Conservation (phyloP, 2,888 invertebrate genomes). For the Agriotes lineatus region DNA sequence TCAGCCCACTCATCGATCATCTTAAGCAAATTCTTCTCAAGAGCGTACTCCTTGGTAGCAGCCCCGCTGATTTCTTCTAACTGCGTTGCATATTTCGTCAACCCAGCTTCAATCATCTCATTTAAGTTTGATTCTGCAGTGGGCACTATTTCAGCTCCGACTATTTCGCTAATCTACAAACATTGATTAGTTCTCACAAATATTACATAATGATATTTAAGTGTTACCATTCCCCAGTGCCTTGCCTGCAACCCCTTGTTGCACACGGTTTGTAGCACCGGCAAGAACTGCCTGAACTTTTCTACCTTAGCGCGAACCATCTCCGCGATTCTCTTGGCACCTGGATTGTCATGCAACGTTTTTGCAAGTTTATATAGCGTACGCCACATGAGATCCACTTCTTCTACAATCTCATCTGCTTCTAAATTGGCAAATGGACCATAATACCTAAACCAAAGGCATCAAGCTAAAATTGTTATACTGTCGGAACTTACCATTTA, state of each 20-base stretch:
- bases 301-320: slow-evolving; percentile 90
- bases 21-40: slow-evolving; percentile 85
- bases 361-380: slow-evolving; percentile 86
- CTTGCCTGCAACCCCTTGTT: slow-evolving; percentile 83
- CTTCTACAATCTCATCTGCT: slow-evolving; percentile 85
- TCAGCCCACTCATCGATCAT: slow-evolving; percentile 90
- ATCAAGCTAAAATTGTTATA: background rate
- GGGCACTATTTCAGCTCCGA: slow-evolving; percentile 78
- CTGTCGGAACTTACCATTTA: slow-evolving; percentile 71
- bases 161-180: slow-evolving; percentile 77
- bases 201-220: no score
- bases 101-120: slow-evolving; percentile 89
- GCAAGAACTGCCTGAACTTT: slow-evolving; percentile 89
- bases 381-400: slow-evolving; percentile 88
- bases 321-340: slow-evolving; percentile 90
- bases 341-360: slow-evolving; percentile 84
- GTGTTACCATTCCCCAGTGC: slow-evolving; percentile 88
- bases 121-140: slow-evolving; percentile 77
- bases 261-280: slow-evolving; percentile 89
- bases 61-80: slow-evolving; percentile 91
- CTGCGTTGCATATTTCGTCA: slow-evolving; percentile 77
- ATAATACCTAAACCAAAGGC: slow-evolving; percentile 71
- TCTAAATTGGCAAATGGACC: slow-evolving; percentile 87
- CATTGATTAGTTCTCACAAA: background rate
- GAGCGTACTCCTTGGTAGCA: slow-evolving; percentile 90